phyloP scores from a whole-genome alignment of 2,113 vertebrate genomes.

The Craseonycteris thonglongyai region DNA sequence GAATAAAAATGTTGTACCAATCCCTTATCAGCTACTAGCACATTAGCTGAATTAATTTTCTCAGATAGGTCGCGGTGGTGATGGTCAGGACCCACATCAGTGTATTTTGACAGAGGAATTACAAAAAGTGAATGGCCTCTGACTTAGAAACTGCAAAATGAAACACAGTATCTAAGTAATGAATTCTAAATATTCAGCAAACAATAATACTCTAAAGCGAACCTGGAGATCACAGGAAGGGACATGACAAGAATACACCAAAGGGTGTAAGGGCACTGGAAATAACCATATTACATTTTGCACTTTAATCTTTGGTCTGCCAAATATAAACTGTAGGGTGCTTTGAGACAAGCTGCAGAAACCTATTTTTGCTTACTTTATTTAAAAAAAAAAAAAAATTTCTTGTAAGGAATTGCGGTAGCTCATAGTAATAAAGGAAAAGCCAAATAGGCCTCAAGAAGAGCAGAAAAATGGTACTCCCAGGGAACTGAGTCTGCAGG shows the following conservation, averaged over 20 bases:
- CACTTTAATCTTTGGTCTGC: not conserved
- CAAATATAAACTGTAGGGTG: not conserved
- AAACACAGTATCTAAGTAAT: not conserved
- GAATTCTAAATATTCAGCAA: constrained; percentile 14
- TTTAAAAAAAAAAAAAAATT: not conserved
- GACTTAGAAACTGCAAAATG: not conserved
- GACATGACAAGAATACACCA: not conserved
- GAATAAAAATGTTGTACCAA: not conserved
- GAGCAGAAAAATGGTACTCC: not conserved
- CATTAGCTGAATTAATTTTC: not conserved
- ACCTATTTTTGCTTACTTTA: not conserved
- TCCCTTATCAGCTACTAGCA: not conserved
- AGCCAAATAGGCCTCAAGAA: not conserved
- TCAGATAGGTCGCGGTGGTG: not conserved
- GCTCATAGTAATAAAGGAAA: not conserved
- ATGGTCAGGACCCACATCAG: not conserved
- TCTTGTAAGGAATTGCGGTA: not conserved
- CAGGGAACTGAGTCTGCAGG: not conserved
- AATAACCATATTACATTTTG: not conserved
- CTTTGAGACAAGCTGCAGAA: not conserved
- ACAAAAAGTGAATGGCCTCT: not conserved
- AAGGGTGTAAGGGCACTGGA: not conserved
- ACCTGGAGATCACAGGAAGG: not conserved
- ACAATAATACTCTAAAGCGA: not conserved
- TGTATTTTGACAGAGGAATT: not conserved